These are phyloP conservation scores for Leptinotarsa lineolata DNA, from an alignment of 1,140 invertebrate genomes.

Conservation along the genomic window DNA sequence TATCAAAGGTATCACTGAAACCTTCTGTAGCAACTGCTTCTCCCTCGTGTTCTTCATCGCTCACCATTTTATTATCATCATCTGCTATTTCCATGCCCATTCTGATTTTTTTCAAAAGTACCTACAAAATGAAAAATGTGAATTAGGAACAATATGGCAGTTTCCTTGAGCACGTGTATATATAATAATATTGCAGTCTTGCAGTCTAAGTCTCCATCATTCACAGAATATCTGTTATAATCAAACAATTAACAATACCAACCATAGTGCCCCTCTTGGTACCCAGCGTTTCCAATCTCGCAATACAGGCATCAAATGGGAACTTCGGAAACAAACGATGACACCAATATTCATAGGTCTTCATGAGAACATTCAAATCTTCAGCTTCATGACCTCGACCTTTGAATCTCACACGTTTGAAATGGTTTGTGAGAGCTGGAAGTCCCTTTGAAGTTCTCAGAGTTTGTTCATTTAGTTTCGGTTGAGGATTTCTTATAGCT, in stretches of 20 bases:
- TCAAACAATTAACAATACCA: constrained; percentile 27
- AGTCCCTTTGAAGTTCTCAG: constrained; percentile 79
- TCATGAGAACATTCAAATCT: constrained; percentile 81
- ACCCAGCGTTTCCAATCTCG: constrained; percentile 80
- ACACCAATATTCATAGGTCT: constrained; percentile 88
- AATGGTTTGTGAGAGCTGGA: constrained; percentile 74
- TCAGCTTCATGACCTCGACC: constrained; percentile 82
- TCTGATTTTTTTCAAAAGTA: constrained; percentile 50
- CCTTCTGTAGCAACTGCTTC: constrained; percentile 38
- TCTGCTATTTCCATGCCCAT: constrained; percentile 45
- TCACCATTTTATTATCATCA: constrained; percentile 40
- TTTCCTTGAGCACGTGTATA: no score
- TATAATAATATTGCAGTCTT: no score
- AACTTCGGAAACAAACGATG: constrained; percentile 88
- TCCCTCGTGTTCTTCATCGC: constrained; percentile 37
- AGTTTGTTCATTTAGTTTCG: constrained; percentile 72
- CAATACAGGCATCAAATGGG: constrained; percentile 83
- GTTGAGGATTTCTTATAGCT: constrained; percentile 68
- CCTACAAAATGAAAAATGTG: constrained; percentile 41
- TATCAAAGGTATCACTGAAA: constrained; percentile 31
- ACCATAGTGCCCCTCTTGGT: constrained; percentile 67
- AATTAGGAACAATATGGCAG: not conserved
- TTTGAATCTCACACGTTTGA: constrained; percentile 81
- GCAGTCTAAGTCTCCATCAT: no score
- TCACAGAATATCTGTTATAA: no score